Base-by-base conservation (phyloP, 2,797 vertebrate genomes). In the Takifugu ocellatus region DNA sequence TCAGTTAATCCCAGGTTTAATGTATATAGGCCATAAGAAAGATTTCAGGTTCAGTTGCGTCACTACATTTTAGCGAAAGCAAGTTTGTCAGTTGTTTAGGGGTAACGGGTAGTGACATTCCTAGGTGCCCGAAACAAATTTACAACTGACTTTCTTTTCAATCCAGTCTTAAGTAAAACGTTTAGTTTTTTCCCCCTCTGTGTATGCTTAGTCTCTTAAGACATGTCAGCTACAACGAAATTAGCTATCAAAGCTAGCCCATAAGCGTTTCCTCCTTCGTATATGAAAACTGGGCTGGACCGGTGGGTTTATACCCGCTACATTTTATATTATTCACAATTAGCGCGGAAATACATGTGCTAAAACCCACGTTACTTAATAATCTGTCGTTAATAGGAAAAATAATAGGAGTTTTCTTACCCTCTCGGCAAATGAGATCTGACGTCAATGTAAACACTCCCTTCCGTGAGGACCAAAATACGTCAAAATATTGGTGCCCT, bases 391-490 rank as follows among this genome's bases (percentile, higher is more conserved):
- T 49, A 66, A 68, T 53, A 21, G 47, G 25, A 21, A 8, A 72
- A 69, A 69, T 51, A 46, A 50, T 66, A 63, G 71, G 3, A 67
- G 25, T 72, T 21, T 21, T 70, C 87, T 83, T 48, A 89, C 89
- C 81, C 50, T 59, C 33, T 77, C 59, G 54, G 31, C 45, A 57
- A 79, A 68, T 17, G 59, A 61, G 66, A 24, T 69, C 52, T 85
- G 84, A 87, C 86, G 84, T 83, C 56, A 52, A 52, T 7, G 75
- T 85, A 88, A 88, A 88, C 84, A 86, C 85, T 64, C 82, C 83
- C 73, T 82, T 15, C 31, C 1, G 12, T 26, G 1, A 85, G 62
- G 84, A 84, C 84, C 84, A 9, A 2, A 2, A 14, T 2, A 68
- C 75, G 67, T 77, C 56, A 82, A 63, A 58, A 58, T 62, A 55